phyloP scores from a whole-genome alignment of 1,140 invertebrate genomes.

The Colletes latitarsis region DNA sequence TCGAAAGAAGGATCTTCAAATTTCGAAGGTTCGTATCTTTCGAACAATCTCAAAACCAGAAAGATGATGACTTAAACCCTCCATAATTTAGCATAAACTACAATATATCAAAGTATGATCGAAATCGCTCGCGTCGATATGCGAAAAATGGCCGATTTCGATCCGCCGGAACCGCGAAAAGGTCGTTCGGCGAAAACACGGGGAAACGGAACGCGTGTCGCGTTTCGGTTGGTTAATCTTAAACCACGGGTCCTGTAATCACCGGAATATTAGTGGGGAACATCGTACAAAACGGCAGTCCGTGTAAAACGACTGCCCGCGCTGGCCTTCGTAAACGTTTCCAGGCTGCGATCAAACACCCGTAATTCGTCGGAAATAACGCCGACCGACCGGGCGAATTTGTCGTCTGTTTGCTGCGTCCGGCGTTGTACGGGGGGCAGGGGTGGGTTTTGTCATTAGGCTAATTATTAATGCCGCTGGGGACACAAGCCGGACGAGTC shows the following conservation, averaged over 20 bases:
- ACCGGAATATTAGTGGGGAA: background rate
- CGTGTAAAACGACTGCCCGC: background rate
- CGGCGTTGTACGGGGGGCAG: background rate
- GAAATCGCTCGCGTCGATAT: too few species aligned
- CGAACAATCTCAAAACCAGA: too few species aligned
- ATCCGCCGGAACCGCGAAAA: too few species aligned
- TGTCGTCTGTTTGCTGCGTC: conserved; percentile 39
- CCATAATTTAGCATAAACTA: too few species aligned
- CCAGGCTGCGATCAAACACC: conserved; percentile 20
- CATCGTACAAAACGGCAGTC: background rate
- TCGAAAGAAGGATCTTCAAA: too few species aligned
- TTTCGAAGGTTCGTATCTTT: too few species aligned
- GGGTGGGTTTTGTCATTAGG: conserved; percentile 42
- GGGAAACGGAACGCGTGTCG: background rate
- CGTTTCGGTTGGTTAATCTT: conserved; percentile 15
- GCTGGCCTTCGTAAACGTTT: background rate
- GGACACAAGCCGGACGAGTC: background rate
- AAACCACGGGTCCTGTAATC: background rate
- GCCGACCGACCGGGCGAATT: conserved; percentile 29
- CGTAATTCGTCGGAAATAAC: conserved; percentile 51
- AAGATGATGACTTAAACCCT: too few species aligned
- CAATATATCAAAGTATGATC: too few species aligned
- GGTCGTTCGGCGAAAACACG: too few species aligned
- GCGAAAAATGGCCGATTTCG: too few species aligned
- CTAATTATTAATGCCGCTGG: conserved; percentile 54